Percentiles rank a stretch among this genome's conserved stretches.
Evolutionary conservation across 2,888 invertebrate species (phyloP).

Genomic region (Cheiracanthium punctorium): DNA sequence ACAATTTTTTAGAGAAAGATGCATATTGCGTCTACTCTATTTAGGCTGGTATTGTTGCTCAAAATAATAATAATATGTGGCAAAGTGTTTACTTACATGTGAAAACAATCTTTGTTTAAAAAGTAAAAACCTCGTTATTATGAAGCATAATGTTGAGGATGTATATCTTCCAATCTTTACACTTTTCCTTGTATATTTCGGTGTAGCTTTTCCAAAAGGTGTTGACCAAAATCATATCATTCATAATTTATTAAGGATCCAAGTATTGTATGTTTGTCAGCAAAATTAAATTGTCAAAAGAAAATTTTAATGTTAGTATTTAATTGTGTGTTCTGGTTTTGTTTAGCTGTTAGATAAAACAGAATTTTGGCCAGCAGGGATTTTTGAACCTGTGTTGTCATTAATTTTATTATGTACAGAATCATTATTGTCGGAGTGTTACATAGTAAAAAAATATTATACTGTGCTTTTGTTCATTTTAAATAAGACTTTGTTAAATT

Average conservation of each 20-base stretch:
- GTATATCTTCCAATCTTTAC: not conserved
- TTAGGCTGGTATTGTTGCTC: constrained; percentile 57
- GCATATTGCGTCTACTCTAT: constrained; percentile 37
- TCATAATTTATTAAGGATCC: not conserved
- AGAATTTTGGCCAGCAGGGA: too few species aligned
- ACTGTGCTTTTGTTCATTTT: too few species aligned
- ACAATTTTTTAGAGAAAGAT: constrained; percentile 54
- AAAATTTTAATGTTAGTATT: not conserved
- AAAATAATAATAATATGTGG: constrained; percentile 52
- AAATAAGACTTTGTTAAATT: too few species aligned
- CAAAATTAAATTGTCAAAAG: not conserved
- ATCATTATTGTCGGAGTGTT: too few species aligned
- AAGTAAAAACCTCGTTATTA: too few species aligned
- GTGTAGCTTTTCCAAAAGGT: not conserved
- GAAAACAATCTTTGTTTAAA: constrained; percentile 45
- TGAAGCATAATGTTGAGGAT: not conserved
- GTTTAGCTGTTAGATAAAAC: not conserved
- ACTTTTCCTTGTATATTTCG: not conserved
- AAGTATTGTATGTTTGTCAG: not conserved
- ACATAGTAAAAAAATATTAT: too few species aligned
- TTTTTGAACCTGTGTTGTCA: too few species aligned
- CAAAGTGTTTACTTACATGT: constrained; percentile 55
- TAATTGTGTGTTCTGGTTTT: not conserved
- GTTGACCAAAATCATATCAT: constrained; percentile 4
- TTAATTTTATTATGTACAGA: too few species aligned